Percentiles rank a stretch among this genome's conserved stretches.
These are phyloP conservation scores for Argyresthia albistria DNA, from an alignment of 2,888 invertebrate species.

Conservation along the genomic window DNA sequence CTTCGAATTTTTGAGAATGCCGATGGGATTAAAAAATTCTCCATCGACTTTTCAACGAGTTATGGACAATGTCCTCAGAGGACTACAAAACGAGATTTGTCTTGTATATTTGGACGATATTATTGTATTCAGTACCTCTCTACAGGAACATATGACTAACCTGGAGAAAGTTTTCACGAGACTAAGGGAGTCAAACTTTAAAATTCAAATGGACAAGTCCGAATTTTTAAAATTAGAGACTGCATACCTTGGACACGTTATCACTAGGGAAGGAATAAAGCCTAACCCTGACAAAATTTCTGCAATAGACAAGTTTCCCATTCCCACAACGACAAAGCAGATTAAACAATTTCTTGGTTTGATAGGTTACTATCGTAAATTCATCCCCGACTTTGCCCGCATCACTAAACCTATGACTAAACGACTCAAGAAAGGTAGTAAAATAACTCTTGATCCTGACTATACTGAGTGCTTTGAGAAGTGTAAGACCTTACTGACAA, in stretches of 20 bases:
- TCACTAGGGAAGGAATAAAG: not conserved
- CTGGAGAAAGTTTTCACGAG: not conserved
- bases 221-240: not conserved
- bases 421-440: conserved; percentile 3
- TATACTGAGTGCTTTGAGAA: not conserved
- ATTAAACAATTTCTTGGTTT: not conserved
- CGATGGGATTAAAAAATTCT: no score
- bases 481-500: conserved; percentile 6
- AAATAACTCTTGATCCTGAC: not conserved
- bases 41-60: no score
- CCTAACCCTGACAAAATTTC: not conserved
- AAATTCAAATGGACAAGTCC: not conserved
- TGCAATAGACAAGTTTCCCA: not conserved
- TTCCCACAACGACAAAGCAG: not conserved
- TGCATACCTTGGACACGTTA: not conserved
- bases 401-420: conserved; percentile 10
- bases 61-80: no score
- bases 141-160: not conserved
- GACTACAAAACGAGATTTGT: not conserved
- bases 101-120: not conserved
- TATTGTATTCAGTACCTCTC: not conserved
- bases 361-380: not conserved
- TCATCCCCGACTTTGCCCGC: not conserved
- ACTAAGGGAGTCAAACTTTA: not conserved
- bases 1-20: no score